Evolutionary conservation across 2,888 invertebrate species (phyloP).

Genomic region (Merodon equestris): DNA sequence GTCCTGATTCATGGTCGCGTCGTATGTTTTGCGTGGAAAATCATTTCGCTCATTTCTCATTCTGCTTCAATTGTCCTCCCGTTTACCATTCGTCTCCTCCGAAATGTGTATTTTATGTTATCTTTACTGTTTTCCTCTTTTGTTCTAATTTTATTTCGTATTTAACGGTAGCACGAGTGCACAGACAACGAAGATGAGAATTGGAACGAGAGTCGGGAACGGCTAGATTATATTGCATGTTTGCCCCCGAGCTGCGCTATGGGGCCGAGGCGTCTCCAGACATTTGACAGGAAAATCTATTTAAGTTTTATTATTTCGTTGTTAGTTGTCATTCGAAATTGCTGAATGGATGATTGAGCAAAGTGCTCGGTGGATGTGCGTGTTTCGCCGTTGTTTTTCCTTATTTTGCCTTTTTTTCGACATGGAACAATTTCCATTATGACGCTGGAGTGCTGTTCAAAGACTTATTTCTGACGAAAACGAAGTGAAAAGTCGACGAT

Average conservation of each 20-base stretch:
- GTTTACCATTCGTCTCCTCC: conserved; percentile 52
- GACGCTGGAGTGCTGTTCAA: no score
- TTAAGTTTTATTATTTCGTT: conserved; percentile 65
- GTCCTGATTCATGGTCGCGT: background rate
- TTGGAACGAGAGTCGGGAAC: no score
- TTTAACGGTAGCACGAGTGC: background rate
- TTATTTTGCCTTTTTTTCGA: conserved; percentile 7
- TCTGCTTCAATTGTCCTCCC: conserved; percentile 60
- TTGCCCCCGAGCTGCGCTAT: conserved; percentile 23
- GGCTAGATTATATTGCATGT: background rate
- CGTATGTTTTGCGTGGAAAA: conserved; percentile 57
- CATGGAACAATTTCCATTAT: no score
- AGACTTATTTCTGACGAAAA: no score
- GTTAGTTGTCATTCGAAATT: conserved; percentile 60
- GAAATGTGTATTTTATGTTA: conserved; percentile 53
- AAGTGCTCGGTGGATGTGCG: conserved; percentile 19
- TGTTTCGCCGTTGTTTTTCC: no score
- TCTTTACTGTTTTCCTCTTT: background rate
- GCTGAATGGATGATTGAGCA: conserved; percentile 64
- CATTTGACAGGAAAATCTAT: conserved; percentile 67
- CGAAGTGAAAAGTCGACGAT: no score
- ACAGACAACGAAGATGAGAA: conserved; percentile 1
- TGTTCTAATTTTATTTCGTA: conserved; percentile 29
- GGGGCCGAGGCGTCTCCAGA: conserved; percentile 53
- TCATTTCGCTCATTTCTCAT: conserved; percentile 60